These are phyloP conservation scores for Gopherus evgoodei DNA, from an alignment of 2,113 vertebrate species.

Conservation along the genomic window DNA sequence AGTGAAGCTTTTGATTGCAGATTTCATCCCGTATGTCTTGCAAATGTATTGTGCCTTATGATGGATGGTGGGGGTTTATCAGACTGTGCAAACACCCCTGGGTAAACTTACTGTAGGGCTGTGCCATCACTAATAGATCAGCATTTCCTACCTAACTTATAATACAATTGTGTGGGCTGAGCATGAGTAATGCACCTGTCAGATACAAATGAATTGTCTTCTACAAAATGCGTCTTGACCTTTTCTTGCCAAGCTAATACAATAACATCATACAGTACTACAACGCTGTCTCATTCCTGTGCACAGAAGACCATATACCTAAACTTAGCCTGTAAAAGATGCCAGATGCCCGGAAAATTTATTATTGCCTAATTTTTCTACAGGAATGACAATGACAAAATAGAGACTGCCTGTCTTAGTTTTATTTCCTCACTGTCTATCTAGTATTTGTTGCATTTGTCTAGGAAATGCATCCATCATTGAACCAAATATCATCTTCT, in stretches of 20 bases:
- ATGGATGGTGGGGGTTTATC: not conserved
- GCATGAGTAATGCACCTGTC: not conserved
- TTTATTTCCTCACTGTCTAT: not conserved
- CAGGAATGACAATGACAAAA: not conserved
- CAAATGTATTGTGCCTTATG: not conserved
- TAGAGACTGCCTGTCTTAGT: not conserved
- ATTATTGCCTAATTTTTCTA: not conserved
- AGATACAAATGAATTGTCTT: not conserved
- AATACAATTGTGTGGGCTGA: not conserved
- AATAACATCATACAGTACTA: not conserved
- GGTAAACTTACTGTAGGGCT: not conserved
- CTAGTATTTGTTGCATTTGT: not conserved
- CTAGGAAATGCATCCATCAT: conserved; percentile 35
- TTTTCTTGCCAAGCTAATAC: conserved; percentile 37
- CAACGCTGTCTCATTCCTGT: not conserved
- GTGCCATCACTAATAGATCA: not conserved
- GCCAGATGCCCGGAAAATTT: conserved; percentile 25
- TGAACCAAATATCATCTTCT: not conserved
- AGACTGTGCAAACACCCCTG: not conserved
- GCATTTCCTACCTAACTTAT: not conserved
- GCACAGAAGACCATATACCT: not conserved
- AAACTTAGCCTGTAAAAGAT: not conserved
- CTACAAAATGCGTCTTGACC: not conserved
- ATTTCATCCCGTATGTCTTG: not conserved
- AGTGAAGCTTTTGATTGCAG: not conserved